Evolutionary conservation across 2,888 invertebrate genomes (phyloP).

Genomic region (Euzophera pinguis): DNA sequence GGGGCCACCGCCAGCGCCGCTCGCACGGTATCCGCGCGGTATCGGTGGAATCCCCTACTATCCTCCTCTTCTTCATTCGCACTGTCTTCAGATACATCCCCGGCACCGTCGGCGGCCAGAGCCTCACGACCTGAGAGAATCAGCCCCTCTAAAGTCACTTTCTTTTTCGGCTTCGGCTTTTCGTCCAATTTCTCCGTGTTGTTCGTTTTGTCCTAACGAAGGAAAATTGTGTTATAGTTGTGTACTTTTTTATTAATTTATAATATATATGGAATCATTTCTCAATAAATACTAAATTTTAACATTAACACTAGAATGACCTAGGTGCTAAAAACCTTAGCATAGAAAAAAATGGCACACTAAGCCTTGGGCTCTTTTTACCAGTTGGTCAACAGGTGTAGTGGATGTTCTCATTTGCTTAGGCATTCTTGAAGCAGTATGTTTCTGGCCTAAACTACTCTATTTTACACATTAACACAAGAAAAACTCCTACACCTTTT

Average conservation of each 20-base stretch:
- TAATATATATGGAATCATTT: not conserved
- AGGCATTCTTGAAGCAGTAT: too few species aligned
- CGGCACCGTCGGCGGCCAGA: conserved; percentile 87
- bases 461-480: too few species aligned
- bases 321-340: too few species aligned
- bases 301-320: too few species aligned
- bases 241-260: not conserved
- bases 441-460: too few species aligned
- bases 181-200: conserved; percentile 34
- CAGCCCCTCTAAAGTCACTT: conserved; percentile 72
- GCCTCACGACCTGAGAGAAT: conserved; percentile 91
- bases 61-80: conserved; percentile 68
- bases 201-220: conserved; percentile 38
- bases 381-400: too few species aligned
- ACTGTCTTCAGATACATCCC: conserved; percentile 81
- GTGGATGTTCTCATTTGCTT: too few species aligned
- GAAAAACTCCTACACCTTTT: too few species aligned
- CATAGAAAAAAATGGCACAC: too few species aligned
- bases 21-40: conserved; percentile 85
- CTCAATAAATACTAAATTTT: too few species aligned
- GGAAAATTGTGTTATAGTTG: not conserved
- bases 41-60: conserved; percentile 67
- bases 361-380: too few species aligned
- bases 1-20: conserved; percentile 86
- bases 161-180: conserved; percentile 52